These are phyloP conservation scores for Cinclus mexicanus DNA, from an alignment of 2,113 vertebrate genomes.

Conservation along the genomic window DNA sequence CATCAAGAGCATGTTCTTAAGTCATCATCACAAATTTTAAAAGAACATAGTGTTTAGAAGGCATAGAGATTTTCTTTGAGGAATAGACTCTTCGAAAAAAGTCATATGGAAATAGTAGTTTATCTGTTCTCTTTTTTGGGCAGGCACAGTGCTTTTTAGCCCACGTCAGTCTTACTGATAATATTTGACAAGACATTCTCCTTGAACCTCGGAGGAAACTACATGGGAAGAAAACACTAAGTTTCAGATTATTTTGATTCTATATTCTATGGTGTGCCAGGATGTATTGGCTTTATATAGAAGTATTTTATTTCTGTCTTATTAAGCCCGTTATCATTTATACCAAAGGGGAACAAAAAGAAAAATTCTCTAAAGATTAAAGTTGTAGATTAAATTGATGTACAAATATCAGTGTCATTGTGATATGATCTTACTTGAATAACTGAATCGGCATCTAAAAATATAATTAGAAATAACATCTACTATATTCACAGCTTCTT, in stretches of 20 bases:
- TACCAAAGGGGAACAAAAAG: neutral
- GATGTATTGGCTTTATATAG: neutral
- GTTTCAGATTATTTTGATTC: neutral
- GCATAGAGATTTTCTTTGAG: neutral
- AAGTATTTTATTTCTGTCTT: neutral
- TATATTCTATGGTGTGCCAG: neutral
- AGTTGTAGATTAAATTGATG: neutral
- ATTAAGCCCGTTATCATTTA: neutral
- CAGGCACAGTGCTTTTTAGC: neutral
- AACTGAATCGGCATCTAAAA: neutral
- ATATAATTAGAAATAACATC: neutral
- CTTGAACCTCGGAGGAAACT: slow-evolving; percentile 30
- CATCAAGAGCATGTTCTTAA: neutral
- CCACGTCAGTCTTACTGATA: neutral
- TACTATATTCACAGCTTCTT: neutral
- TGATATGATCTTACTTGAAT: neutral
- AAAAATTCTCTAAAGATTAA: neutral
- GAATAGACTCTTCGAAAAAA: neutral
- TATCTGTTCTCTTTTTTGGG: neutral
- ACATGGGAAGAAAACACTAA: neutral
- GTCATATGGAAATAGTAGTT: neutral
- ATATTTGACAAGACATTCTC: neutral
- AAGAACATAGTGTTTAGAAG: neutral
- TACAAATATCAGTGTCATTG: neutral
- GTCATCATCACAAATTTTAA: neutral